Evolutionary conservation across 2,888 invertebrate species (phyloP).

Genomic region (Neoaliturus tenellus): DNA sequence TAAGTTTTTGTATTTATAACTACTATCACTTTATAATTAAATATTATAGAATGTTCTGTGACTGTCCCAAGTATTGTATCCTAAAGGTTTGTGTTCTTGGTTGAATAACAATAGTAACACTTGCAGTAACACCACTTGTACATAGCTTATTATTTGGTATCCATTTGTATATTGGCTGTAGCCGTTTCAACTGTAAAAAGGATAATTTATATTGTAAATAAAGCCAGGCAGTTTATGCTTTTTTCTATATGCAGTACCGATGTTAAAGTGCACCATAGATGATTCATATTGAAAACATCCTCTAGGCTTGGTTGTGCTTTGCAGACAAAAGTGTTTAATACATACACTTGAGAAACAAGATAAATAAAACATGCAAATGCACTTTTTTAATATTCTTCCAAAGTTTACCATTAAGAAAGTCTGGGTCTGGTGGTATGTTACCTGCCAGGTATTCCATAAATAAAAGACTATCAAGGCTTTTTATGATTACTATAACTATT

Average conservation of each 20-base stretch:
- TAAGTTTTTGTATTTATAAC: neutral
- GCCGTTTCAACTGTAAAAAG: neutral
- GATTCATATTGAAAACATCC: too few relatives aligned
- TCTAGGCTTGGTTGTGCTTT: neutral
- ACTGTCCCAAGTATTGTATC: neutral
- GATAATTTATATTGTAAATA: conserved; percentile 27
- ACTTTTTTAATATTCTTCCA: too few relatives aligned
- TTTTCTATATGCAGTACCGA: neutral
- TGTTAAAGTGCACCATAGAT: neutral
- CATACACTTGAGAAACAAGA: too few relatives aligned
- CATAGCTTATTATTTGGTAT: too few relatives aligned
- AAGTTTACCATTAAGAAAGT: too few relatives aligned
- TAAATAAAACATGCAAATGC: too few relatives aligned
- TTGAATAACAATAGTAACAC: too few relatives aligned
- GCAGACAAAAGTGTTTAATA: too few relatives aligned
- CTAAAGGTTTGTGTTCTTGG: neutral
- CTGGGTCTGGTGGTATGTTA: too few relatives aligned
- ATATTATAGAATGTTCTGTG: neutral
- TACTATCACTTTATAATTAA: neutral
- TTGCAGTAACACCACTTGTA: conserved; percentile 7
- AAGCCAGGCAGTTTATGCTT: neutral
- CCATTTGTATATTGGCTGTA: neutral
- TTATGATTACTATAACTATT: too few relatives aligned
- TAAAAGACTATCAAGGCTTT: too few relatives aligned
- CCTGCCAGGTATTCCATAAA: too few relatives aligned